Conservation (phyloP, 2,797 vertebrate species). For the Schizopygopsis malacanthus region DNA sequence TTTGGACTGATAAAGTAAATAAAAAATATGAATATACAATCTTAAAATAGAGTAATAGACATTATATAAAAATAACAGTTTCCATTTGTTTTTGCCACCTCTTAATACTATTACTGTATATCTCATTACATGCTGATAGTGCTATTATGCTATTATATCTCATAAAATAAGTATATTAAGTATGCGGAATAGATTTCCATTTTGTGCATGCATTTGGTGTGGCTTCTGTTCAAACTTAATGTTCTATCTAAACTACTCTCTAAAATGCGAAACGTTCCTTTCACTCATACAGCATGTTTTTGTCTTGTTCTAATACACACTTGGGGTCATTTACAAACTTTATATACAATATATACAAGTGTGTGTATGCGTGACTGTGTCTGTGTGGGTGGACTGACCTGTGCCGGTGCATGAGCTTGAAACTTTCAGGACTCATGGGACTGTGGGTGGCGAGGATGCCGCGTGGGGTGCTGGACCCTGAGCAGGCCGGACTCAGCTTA, state of each 20-base stretch:
- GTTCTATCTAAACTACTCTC: background rate
- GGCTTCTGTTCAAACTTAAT: background rate
- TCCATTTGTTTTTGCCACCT: background rate
- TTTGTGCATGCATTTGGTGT: background rate
- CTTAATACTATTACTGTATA: background rate
- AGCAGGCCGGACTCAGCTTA: constrained; percentile 88
- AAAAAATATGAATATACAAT: background rate
- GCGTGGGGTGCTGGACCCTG: constrained; percentile 86
- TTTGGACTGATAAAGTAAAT: background rate
- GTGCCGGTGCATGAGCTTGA: constrained; percentile 94
- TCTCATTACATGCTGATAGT: background rate
- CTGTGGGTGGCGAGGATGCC: constrained; percentile 88
- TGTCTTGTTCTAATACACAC: background rate
- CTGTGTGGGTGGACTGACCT: constrained; percentile 77
- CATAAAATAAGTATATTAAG: too few relatives aligned
- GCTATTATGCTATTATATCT: background rate
- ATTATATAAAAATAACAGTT: background rate
- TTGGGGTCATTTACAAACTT: background rate
- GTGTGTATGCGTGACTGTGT: constrained; percentile 10
- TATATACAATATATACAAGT: background rate
- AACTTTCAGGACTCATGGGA: constrained; percentile 94
- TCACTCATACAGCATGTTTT: background rate
- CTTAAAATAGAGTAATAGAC: background rate
- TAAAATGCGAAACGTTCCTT: background rate
- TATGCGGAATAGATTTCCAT: background rate